Percentiles rank a stretch among this genome's conserved stretches.
phyloP scores from a whole-genome alignment of 1,140 invertebrate genomes.

The Lethrus apterus region DNA sequence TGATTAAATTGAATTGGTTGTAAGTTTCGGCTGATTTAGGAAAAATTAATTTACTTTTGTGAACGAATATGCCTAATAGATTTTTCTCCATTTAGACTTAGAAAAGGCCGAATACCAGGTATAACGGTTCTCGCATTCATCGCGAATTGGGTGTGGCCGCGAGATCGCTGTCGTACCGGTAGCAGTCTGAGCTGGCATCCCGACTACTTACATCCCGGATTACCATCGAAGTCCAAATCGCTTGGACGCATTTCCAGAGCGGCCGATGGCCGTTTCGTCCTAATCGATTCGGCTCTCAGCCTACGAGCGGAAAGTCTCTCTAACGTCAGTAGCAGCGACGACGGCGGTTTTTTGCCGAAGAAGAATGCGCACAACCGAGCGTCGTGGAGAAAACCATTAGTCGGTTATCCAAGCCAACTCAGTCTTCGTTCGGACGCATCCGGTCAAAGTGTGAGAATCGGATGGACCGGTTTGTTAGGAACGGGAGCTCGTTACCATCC shows the following conservation, averaged over 20 bases:
- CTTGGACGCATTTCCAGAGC: slow-evolving; percentile 59
- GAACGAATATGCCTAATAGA: not conserved
- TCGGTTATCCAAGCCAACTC: slow-evolving; percentile 56
- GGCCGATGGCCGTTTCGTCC: slow-evolving; percentile 64
- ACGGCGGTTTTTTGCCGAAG: slow-evolving; percentile 66
- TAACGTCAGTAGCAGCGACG: slow-evolving; percentile 67
- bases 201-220: slow-evolving; percentile 48
- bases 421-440: slow-evolving; percentile 61
- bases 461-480: slow-evolving; percentile 41
- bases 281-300: slow-evolving; percentile 54
- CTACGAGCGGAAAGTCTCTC: slow-evolving; percentile 55
- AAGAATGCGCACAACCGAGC: slow-evolving; percentile 46
- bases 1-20: too few relatives aligned
- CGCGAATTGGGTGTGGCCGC: slow-evolving; percentile 61
- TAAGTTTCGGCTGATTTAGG: too few relatives aligned
- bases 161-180: slow-evolving; percentile 49
- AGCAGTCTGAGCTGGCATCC: slow-evolving; percentile 41
- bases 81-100: slow-evolving; percentile 59
- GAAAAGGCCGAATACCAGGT: slow-evolving; percentile 91
- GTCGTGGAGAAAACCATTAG: slow-evolving; percentile 59
- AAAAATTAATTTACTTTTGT: slow-evolving; percentile 14
- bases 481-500: slow-evolving; percentile 26
- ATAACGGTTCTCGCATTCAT: slow-evolving; percentile 62
- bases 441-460: slow-evolving; percentile 48
- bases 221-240: slow-evolving; percentile 43